Evolutionary conservation across 1,140 invertebrate genomes (phyloP).

Genomic region (Aphis gossypii): DNA sequence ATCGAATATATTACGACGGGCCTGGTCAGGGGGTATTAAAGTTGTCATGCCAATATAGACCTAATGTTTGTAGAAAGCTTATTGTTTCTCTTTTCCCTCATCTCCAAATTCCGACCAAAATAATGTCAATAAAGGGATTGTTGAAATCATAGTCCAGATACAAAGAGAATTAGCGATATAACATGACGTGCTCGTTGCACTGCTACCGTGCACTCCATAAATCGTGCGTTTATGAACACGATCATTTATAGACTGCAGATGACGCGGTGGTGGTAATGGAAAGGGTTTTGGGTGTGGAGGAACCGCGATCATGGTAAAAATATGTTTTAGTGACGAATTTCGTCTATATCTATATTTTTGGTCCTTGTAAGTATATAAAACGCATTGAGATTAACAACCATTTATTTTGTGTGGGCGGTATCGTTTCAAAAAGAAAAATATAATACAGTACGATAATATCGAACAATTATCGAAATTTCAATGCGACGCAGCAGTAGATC

Average conservation of each 20-base stretch:
- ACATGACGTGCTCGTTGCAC: background rate
- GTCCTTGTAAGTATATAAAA: background rate
- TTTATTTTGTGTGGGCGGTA: background rate
- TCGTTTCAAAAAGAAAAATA: background rate
- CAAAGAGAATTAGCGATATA: background rate
- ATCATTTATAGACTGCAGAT: background rate
- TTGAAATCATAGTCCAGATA: background rate
- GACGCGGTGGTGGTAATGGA: background rate
- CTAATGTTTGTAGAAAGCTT: constrained; percentile 27
- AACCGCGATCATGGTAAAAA: background rate
- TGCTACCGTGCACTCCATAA: no score
- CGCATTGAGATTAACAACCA: background rate
- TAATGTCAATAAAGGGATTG: constrained; percentile 38
- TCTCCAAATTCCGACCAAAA: background rate
- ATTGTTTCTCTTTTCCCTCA: background rate
- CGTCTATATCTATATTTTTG: background rate
- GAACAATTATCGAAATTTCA: background rate
- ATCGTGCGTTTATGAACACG: background rate
- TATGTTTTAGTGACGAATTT: background rate
- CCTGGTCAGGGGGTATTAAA: background rate
- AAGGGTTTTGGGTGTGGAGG: background rate
- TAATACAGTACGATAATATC: background rate
- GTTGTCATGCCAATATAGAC: constrained; percentile 2
- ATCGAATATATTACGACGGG: background rate
- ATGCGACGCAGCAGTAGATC: background rate